Conservation (phyloP, 2,888 invertebrate species). For the Lasioglossum vierecki region DNA sequence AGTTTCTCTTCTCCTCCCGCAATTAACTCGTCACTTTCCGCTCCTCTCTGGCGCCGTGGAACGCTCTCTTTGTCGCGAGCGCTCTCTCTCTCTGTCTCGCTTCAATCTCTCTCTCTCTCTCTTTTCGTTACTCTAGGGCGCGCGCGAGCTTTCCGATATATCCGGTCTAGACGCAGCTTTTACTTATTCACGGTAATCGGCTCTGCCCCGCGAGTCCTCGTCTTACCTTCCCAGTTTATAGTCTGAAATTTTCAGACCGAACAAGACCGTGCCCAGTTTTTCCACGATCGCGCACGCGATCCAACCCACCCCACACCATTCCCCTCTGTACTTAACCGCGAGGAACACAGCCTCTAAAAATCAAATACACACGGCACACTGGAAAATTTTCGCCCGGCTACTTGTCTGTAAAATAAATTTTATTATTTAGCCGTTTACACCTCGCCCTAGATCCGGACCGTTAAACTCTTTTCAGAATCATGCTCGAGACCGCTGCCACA, state of each 20-base stretch:
- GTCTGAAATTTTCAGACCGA: constrained; percentile 75
- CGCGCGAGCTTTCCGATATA: constrained; percentile 30
- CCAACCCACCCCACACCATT: not conserved
- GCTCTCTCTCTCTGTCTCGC: not conserved
- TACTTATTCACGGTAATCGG: constrained; percentile 80
- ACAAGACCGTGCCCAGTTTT: not conserved
- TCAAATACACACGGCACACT: not conserved
- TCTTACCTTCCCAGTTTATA: constrained; percentile 67
- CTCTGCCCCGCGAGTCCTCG: constrained; percentile 48
- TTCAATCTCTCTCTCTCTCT: not conserved
- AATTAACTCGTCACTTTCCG: constrained; percentile 46
- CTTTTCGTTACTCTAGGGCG: not conserved
- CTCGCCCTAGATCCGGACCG: not conserved
- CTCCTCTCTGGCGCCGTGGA: not conserved
- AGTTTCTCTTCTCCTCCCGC: constrained; percentile 30
- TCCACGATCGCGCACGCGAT: constrained; percentile 7
- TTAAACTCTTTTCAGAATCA: not conserved
- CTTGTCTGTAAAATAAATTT: not conserved
- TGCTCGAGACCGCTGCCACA: not conserved
- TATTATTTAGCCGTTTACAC: not conserved
- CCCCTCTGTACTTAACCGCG: not conserved
- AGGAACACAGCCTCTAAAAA: not conserved
- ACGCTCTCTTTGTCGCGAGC: constrained; percentile 5
- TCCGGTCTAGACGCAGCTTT: constrained; percentile 70
- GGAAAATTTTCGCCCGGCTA: not conserved